Conservation (phyloP, 2,797 vertebrate genomes). For the Acanthurus leucopareius region DNA sequence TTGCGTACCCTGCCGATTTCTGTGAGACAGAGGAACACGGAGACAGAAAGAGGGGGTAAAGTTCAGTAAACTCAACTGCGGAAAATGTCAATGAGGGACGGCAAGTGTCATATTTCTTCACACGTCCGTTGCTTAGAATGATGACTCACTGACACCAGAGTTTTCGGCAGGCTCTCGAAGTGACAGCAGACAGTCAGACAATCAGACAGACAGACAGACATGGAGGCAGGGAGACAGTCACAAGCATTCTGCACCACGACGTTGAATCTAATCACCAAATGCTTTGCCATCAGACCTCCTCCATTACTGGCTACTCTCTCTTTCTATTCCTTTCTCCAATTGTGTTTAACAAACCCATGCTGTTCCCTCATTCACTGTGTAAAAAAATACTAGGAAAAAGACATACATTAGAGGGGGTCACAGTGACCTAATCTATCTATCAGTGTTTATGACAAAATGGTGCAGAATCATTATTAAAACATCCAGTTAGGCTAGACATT, state of each 20-base stretch:
- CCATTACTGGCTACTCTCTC: constrained; percentile 29
- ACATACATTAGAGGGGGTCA: constrained; percentile 25
- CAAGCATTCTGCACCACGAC: constrained; percentile 64
- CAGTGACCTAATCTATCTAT: constrained; percentile 27
- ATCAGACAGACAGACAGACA: constrained; percentile 25
- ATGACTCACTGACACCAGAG: constrained; percentile 70
- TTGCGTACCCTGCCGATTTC: constrained; percentile 99
- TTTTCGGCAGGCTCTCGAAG: constrained; percentile 55
- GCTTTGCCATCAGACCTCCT: constrained; percentile 52
- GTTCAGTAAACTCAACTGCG: constrained; percentile 2
- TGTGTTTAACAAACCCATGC: constrained; percentile 11
- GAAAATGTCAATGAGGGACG: constrained; percentile 1
- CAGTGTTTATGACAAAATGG: constrained; percentile 11
- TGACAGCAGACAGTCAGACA: constrained; percentile 35
- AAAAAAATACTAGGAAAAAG: constrained; percentile 15
- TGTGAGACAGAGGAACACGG: constrained; percentile 68
- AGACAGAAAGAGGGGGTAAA: not conserved
- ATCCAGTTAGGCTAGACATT: not conserved
- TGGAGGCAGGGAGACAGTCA: constrained; percentile 25
- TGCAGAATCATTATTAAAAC: constrained; percentile 6
- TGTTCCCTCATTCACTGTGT: constrained; percentile 8
- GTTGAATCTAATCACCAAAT: constrained; percentile 63
- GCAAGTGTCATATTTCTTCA: constrained; percentile 62
- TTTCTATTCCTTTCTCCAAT: constrained; percentile 16
- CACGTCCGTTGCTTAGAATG: constrained; percentile 29